phyloP scores from a whole-genome alignment of 2,113 vertebrate species.

The Pomatorhinus ruficollis region DNA sequence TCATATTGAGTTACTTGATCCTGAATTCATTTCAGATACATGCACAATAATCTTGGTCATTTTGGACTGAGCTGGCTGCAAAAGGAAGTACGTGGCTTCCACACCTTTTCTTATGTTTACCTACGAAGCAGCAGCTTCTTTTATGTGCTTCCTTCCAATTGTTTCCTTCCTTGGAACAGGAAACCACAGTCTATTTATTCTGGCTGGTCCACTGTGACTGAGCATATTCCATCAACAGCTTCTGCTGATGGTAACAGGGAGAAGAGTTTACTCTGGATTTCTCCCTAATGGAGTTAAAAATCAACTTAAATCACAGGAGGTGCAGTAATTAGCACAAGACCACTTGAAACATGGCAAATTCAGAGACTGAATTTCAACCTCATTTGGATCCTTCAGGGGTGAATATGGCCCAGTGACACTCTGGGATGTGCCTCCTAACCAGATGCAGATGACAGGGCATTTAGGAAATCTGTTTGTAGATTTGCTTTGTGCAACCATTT shows the following conservation, averaged over 20 bases:
- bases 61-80: not conserved
- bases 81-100: not conserved
- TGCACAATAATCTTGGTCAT: not conserved
- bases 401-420: not conserved
- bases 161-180: slow-evolving; percentile 36
- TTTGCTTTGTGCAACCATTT: not conserved
- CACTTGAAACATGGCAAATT: not conserved
- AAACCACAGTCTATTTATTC: slow-evolving; percentile 38
- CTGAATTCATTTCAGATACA: not conserved
- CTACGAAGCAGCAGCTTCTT: slow-evolving; percentile 1
- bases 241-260: not conserved
- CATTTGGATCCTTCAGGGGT: not conserved
- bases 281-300: not conserved
- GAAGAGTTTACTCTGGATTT: not conserved
- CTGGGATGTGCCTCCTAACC: not conserved
- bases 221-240: not conserved
- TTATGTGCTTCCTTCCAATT: not conserved
- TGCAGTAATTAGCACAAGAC: not conserved
- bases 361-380: not conserved
- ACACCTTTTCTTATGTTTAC: slow-evolving; percentile 21
- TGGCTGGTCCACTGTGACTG: not conserved
- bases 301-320: not conserved
- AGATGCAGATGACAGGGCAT: not conserved
- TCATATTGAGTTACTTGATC: not conserved
- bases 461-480: not conserved